phyloP scores from a whole-genome alignment of 2,888 invertebrate genomes.

The Tryphoninae sp. region DNA sequence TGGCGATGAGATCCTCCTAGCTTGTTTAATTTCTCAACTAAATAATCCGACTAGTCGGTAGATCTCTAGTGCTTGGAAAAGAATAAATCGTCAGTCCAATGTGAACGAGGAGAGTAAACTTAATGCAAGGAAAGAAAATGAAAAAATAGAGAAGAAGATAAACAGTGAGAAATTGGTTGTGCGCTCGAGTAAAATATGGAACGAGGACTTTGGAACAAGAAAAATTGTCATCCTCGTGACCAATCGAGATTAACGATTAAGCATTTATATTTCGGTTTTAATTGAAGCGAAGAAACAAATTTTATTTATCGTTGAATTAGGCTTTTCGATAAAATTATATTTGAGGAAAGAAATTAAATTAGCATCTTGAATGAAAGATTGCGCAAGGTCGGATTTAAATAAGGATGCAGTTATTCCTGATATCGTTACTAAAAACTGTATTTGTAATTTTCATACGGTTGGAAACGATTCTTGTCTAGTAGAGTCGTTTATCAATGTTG shows the following conservation, averaged over 20 bases:
- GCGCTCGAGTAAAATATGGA: conserved; percentile 6
- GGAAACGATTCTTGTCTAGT: background rate
- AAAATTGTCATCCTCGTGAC: conserved; percentile 38
- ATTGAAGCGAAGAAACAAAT: conserved; percentile 30
- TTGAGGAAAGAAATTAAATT: background rate
- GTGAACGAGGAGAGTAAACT: background rate
- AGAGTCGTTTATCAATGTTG: conserved; percentile 49
- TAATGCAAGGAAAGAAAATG: conserved; percentile 28
- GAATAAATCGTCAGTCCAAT: conserved; percentile 27
- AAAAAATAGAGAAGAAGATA: conserved; percentile 16
- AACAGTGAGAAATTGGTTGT: conserved; percentile 34
- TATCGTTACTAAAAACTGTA: conserved; percentile 3
- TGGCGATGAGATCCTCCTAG: conserved; percentile 52
- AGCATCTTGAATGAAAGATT: background rate
- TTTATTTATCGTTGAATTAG: conserved; percentile 43
- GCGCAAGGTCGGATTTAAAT: background rate
- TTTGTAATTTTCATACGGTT: background rate
- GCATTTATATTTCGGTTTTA: conserved; percentile 37
- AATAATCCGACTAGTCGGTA: conserved; percentile 57
- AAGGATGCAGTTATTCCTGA: conserved; percentile 13
- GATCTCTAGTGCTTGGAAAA: conserved; percentile 52
- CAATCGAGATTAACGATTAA: conserved; percentile 47
- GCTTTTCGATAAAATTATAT: background rate
- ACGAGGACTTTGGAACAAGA: conserved; percentile 19
- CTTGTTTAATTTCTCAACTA: conserved; percentile 39